phyloP scores from a whole-genome alignment of 2,113 vertebrate genomes.

The Tragelaphus buxtoni region DNA sequence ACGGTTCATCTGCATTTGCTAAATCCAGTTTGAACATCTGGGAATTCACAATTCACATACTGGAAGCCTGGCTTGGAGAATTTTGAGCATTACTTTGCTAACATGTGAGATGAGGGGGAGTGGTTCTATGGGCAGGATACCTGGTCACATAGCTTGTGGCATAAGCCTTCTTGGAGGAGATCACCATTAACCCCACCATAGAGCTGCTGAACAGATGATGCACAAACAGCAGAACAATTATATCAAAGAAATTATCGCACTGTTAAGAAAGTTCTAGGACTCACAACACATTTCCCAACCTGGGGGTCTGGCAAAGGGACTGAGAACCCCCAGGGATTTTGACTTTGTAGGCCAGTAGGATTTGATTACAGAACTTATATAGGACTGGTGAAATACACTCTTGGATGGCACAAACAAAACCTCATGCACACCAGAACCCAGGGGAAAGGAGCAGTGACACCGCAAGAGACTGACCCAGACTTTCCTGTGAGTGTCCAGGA shows the following conservation, averaged over 20 bases:
- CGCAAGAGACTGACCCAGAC: background rate
- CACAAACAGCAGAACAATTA: background rate
- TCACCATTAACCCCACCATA: background rate
- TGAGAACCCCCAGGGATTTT: background rate
- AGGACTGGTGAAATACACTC: background rate
- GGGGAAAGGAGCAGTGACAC: background rate
- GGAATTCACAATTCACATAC: background rate
- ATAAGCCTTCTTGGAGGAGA: background rate
- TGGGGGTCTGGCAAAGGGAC: background rate
- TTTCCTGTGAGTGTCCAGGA: background rate
- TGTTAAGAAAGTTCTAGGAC: background rate
- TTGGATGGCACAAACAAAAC: background rate
- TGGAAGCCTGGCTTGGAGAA: background rate
- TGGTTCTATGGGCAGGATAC: background rate
- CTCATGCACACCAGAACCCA: background rate
- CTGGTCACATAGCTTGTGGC: background rate
- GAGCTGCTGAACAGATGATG: fast-evolving
- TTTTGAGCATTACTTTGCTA: background rate
- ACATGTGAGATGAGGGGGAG: background rate
- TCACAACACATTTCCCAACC: background rate
- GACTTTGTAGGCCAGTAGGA: background rate
- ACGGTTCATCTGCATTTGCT: background rate
- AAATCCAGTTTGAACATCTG: background rate
- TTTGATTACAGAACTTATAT: background rate
- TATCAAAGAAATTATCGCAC: background rate